Evolutionary conservation across 2,888 invertebrate species (phyloP), one percentile per base, ranked within the genome.

Genomic region (Calliphora vomitoria): DNA sequence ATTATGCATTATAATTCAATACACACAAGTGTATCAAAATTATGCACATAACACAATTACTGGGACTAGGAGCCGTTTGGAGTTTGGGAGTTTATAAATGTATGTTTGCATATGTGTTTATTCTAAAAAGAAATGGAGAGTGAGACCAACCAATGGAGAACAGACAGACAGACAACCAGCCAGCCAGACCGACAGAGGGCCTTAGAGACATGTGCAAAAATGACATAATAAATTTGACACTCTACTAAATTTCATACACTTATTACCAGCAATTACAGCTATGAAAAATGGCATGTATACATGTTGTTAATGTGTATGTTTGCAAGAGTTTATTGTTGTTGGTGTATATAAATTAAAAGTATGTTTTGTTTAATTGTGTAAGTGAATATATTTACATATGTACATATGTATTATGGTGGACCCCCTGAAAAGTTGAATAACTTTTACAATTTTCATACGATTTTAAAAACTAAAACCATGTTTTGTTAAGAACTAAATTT

Each of bases 21-120:
- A 86, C 78, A 86, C 78, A 79, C 83, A 83, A 80, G 83, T 80
- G 86, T 64, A 80, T 75, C 55, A 75, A 83, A 83, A 80, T 83
- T 83, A 80, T 83, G 83, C 79, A 82, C 25, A 86, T 38, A 82
- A 79, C 41, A 82, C 71, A 82, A 66, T 60, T 75, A 60, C 47
- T 53, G 13, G 53, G 44, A 82, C 53, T 69, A 25, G 50, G 62
- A 62, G 53, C n/a, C 44, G 35, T 25, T 1, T 25, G 15, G 38
- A 10, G 18, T 44, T n/a, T 8, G 8, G 11, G 6, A 38, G n/a
- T 60, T 1, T 72, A n/a, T 81, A 44, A 44, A n/a, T 53, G 53
- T 31, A 31, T 69, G 11, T n/a, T 35, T 60, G 58, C 18, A 18
- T 69, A 8, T n/a, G 31, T 60, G 47, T 55, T 64, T 68, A 13